Evolutionary conservation across 2,113 vertebrate genomes (phyloP), one percentile per base, ranked within the genome.

Genomic region (Lasiurus borealis): DNA sequence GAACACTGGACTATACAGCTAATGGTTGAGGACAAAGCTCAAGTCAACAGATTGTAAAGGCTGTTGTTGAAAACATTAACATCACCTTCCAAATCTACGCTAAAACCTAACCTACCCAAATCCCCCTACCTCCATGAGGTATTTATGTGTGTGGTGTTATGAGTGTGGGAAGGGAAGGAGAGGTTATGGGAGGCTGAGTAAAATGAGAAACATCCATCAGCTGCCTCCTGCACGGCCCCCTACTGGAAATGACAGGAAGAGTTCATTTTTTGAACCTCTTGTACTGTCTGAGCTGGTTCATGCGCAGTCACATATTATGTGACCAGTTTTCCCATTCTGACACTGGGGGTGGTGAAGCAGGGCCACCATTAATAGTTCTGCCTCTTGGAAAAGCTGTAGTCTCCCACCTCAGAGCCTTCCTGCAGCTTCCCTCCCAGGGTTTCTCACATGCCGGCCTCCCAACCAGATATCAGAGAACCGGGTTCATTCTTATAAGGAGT

Each of bases 121-220:
- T 19, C 88, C 59, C 34, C 46, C 36, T 40, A 4, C 7, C 8
- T 34, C 5, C 4, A 0, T 2, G 1, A 21, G 36, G 48, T 8
- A 4, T 13, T 50, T 11, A 3, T 2, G n/a, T 13, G 4, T 5
- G 1, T 1, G 27, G 2, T 18, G 2, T 50, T 44, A 0, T 16
- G 44, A 40, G 31, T 21, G 7, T 50, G 40, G 36, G n/a, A 40
- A 57, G 92, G 64, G 8, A 84, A 34, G 76, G 1, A 8, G 19
- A 71, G 80, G 8, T 46, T 31, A 44, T 0, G 0, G 2, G 48
- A 76, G 66, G 46, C 15, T 6, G 7, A n/a, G 18, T 3, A 12
- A 80, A 27, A 57, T 21, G 27, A 62, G 1, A 62, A 62, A 62
- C 59, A 62, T 11, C 59, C 3, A 62, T 12, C 59, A 62, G 59